A percentile compares a stretch with the other conserved stretches of the same genome.
Evolutionary conservation across 2,888 invertebrate genomes (phyloP).

Genomic region (Apotomis betuletana): DNA sequence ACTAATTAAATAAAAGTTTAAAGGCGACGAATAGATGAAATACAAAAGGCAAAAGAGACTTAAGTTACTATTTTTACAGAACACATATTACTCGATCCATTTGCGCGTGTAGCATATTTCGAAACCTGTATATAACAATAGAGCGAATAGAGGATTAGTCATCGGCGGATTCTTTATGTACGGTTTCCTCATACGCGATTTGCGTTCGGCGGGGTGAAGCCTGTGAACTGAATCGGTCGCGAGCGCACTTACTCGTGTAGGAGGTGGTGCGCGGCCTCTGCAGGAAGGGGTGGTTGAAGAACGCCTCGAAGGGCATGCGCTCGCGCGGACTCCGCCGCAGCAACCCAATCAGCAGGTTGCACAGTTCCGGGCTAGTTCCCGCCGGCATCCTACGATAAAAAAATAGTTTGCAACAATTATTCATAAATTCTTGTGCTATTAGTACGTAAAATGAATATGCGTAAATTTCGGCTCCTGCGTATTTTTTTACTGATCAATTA

Average conservation of each 20-base stretch:
- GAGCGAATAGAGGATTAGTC: slow-evolving; percentile 25
- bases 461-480: background rate
- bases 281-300: slow-evolving; percentile 97
- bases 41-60: slow-evolving; percentile 4
- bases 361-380: slow-evolving; percentile 95
- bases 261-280: slow-evolving; percentile 85
- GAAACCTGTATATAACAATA: slow-evolving; percentile 34
- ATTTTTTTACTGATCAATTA: background rate
- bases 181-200: slow-evolving; percentile 26
- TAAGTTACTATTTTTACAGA: background rate
- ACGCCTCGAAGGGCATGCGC: slow-evolving; percentile 97
- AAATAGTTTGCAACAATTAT: background rate
- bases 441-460: background rate
- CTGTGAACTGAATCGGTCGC: background rate
- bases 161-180: slow-evolving; percentile 19
- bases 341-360: slow-evolving; percentile 92
- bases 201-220: background rate
- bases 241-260: slow-evolving; percentile 69
- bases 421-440: too few relatives aligned
- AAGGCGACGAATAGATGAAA: background rate
- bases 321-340: slow-evolving; percentile 96
- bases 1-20: background rate
- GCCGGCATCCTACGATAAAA: slow-evolving; percentile 90
- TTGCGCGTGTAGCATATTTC: slow-evolving; percentile 11
- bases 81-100: slow-evolving; percentile 3